Evolutionary conservation across 1,140 invertebrate genomes (phyloP).

Genomic region (Anastrepha ludens): DNA sequence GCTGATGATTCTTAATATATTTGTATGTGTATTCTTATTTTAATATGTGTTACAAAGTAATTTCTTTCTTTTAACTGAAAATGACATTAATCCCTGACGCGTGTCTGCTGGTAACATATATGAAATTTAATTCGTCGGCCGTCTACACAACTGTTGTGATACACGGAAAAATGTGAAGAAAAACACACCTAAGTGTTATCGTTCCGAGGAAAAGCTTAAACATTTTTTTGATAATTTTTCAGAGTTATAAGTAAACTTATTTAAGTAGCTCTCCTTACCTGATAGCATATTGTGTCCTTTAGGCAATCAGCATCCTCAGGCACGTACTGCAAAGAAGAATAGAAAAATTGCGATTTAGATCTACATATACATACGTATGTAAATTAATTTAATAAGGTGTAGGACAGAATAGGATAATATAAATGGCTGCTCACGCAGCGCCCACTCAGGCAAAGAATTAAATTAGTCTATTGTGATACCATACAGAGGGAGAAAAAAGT

Average conservation of each 20-base stretch:
- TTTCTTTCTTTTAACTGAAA: constrained; percentile 37
- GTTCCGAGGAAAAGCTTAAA: background rate
- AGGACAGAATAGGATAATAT: no score
- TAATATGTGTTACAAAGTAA: constrained; percentile 42
- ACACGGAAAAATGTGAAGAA: background rate
- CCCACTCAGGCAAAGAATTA: no score
- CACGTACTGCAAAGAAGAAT: background rate
- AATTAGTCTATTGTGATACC: no score
- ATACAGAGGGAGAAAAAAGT: no score
- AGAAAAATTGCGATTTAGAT: background rate
- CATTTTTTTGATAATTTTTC: no score
- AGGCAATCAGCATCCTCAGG: constrained; percentile 4
- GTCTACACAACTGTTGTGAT: background rate
- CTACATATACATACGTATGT: no score
- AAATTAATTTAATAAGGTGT: no score
- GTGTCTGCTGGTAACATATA: constrained; percentile 8
- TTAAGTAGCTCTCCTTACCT: background rate
- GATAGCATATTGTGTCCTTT: background rate
- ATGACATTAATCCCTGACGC: constrained; percentile 32
- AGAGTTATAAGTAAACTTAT: no score
- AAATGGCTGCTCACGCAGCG: no score
- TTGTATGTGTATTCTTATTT: constrained; percentile 19
- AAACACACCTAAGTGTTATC: background rate
- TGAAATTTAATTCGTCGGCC: constrained; percentile 17
- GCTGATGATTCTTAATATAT: background rate